These are phyloP conservation scores for Mastomys coucha DNA, from an alignment of 2,113 vertebrate genomes.

Conservation along the genomic window DNA sequence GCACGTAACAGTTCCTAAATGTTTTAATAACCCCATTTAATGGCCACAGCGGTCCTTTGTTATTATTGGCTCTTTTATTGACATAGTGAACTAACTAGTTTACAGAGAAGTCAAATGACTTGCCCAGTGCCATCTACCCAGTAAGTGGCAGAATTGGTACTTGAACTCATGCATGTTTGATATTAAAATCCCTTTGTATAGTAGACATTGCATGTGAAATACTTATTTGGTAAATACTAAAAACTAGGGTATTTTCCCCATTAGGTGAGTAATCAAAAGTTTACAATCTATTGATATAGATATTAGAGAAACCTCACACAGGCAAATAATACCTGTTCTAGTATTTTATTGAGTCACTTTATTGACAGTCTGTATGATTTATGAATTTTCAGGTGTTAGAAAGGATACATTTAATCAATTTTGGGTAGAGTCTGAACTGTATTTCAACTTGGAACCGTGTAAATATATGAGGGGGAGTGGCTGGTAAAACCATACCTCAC, in stretches of 20 bases:
- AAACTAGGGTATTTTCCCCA: not conserved
- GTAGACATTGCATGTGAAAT: not conserved
- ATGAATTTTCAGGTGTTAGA: slow-evolving; percentile 64
- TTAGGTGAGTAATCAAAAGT: slow-evolving; percentile 8
- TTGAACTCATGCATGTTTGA: slow-evolving; percentile 6
- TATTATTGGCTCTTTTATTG: not conserved
- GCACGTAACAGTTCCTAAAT: not conserved
- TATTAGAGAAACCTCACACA: not conserved
- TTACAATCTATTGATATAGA: not conserved
- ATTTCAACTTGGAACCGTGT: slow-evolving; percentile 54
- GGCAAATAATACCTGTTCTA: slow-evolving; percentile 1
- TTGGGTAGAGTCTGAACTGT: slow-evolving; percentile 46
- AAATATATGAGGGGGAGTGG: slow-evolving; percentile 47
- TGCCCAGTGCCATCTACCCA: not conserved
- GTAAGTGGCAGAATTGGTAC: not conserved
- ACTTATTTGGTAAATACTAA: slow-evolving; percentile 20
- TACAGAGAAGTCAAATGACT: slow-evolving; percentile 19
- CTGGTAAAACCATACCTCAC: slow-evolving; percentile 58
- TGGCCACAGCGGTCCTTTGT: not conserved
- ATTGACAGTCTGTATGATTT: slow-evolving; percentile 43
- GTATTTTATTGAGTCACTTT: slow-evolving; percentile 30
- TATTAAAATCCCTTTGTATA: not conserved
- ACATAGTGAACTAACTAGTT: not conserved
- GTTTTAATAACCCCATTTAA: not conserved
- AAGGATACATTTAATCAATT: slow-evolving; percentile 47